Conservation (phyloP, 1,140 invertebrate genomes). For the Heterodera schachtii region DNA sequence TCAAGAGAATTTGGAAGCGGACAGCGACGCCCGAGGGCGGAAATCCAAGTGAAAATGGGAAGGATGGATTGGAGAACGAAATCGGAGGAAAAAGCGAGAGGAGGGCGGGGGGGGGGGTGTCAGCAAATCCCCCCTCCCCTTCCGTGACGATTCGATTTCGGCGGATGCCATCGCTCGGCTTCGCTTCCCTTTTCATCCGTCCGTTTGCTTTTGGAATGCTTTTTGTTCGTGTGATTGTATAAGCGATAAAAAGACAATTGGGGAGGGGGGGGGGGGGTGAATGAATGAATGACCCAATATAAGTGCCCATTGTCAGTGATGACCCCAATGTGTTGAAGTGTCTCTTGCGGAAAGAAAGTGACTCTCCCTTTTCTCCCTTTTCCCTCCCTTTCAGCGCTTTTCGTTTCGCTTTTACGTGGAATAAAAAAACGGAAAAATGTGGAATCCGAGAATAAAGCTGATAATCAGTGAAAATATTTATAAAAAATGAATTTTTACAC, state of each 20-base stretch:
- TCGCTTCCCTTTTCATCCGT: neutral
- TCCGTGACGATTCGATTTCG: neutral
- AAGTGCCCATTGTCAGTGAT: neutral
- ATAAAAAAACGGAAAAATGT: too few species aligned
- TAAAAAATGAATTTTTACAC: too few species aligned
- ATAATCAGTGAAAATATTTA: too few species aligned
- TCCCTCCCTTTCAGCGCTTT: neutral
- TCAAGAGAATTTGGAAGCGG: neutral
- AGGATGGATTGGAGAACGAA: neutral
- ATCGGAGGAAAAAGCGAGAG: neutral
- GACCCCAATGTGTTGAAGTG: neutral
- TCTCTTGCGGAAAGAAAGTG: neutral
- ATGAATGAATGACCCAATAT: neutral
- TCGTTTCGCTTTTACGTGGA: neutral
- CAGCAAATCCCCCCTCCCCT: neutral
- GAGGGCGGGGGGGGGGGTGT: too few species aligned
- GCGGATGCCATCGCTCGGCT: neutral
- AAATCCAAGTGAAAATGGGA: constrained; percentile 1
- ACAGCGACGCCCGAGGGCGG: neutral
- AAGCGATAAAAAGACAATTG: constrained; percentile 6
- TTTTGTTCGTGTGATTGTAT: neutral
- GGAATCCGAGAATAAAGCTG: too few species aligned
- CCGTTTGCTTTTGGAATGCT: neutral
- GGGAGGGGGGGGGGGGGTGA: too few species aligned
- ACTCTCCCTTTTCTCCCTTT: neutral